Evolutionary conservation across 2,113 vertebrate species (phyloP).

Genomic region (Archilochus colubris): DNA sequence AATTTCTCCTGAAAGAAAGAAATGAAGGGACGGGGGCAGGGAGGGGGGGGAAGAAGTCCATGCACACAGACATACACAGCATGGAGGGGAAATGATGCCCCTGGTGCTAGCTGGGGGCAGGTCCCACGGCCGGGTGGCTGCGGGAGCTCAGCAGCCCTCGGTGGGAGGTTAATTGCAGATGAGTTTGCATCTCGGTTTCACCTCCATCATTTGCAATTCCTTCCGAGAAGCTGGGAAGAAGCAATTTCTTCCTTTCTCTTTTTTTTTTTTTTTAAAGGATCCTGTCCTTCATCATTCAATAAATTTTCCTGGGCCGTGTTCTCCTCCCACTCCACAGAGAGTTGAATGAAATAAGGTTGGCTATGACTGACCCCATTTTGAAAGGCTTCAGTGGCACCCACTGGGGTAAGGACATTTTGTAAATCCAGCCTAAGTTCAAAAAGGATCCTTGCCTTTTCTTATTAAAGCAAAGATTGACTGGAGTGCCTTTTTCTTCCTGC

Average conservation of each 20-base stretch:
- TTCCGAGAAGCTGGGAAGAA: not conserved
- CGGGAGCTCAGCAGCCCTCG: not conserved
- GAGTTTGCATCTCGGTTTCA: not conserved
- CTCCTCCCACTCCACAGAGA: not conserved
- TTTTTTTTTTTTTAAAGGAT: not conserved
- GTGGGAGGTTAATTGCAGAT: not conserved
- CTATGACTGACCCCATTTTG: not conserved
- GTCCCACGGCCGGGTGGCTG: not conserved
- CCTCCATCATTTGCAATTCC: slow-evolving; percentile 20
- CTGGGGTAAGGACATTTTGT: not conserved
- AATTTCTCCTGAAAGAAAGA: slow-evolving; percentile 7
- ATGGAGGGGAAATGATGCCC: not conserved
- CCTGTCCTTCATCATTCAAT: not conserved
- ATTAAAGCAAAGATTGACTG: not conserved
- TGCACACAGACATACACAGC: not conserved
- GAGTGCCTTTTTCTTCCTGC: not conserved
- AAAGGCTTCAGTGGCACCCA: not conserved
- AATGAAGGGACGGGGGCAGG: not conserved
- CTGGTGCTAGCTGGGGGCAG: not conserved
- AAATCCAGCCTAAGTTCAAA: not conserved
- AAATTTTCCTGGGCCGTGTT: not conserved
- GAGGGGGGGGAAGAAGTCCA: not conserved
- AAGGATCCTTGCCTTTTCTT: not conserved
- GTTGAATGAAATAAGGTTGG: not conserved
- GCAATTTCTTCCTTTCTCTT: not conserved